Evolutionary conservation across 2,888 invertebrate genomes (phyloP).

Genomic region (Ephialtes manifestator): DNA sequence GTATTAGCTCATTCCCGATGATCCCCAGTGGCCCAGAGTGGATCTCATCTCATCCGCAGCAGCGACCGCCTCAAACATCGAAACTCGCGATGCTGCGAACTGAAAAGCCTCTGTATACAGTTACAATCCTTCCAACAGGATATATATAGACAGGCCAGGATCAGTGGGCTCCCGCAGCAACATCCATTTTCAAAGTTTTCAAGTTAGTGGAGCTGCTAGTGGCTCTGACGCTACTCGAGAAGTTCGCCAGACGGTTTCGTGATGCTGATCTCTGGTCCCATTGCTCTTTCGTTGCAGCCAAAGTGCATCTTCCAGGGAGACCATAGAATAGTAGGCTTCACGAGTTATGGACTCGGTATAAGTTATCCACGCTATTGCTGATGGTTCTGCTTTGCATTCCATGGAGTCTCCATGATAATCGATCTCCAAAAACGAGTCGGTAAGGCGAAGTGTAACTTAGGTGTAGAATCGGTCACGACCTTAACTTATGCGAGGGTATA

Average conservation of each 20-base stretch:
- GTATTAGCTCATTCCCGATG: constrained; percentile 59
- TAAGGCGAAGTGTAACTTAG: background rate
- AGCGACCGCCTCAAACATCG: constrained; percentile 52
- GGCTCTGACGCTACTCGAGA: constrained; percentile 53
- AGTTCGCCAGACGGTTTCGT: constrained; percentile 61
- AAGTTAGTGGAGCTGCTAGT: constrained; percentile 70
- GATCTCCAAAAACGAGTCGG: background rate
- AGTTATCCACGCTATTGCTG: background rate
- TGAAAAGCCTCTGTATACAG: constrained; percentile 51
- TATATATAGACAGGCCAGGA: constrained; percentile 57
- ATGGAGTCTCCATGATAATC: background rate
- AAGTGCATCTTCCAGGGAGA: constrained; percentile 52
- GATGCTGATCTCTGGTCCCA: constrained; percentile 61
- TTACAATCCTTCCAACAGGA: constrained; percentile 30
- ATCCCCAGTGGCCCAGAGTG: constrained; percentile 57
- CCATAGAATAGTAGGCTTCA: constrained; percentile 27
- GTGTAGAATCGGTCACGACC: background rate
- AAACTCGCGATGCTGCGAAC: constrained; percentile 66
- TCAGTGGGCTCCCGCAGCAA: constrained; percentile 61
- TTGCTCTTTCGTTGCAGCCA: constrained; percentile 57
- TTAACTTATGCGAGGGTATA: background rate
- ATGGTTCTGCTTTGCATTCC: background rate
- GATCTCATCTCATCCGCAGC: constrained; percentile 50
- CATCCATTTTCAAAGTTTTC: constrained; percentile 76
- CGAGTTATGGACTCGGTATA: constrained; percentile 7